Evolutionary conservation across 2,797 vertebrate genomes (phyloP).

Genomic region (Poeciliopsis infans): DNA sequence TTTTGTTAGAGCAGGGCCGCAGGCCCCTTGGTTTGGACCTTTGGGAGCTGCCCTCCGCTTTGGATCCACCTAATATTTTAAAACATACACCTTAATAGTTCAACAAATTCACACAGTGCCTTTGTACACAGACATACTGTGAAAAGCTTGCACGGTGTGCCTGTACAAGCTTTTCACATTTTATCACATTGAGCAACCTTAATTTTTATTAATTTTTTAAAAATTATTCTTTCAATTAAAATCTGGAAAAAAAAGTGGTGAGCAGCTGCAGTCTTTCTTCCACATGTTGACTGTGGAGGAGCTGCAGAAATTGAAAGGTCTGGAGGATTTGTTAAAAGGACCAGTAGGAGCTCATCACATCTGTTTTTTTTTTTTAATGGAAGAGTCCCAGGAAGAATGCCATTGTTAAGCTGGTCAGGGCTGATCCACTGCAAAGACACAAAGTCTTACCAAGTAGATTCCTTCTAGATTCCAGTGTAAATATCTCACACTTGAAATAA

Average conservation of each 20-base stretch:
- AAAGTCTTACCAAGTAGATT: too few species aligned
- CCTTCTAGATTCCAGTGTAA: too few species aligned
- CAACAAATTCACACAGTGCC: neutral
- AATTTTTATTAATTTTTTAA: neutral
- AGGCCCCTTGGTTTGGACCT: slow-evolving; percentile 25
- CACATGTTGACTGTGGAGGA: neutral
- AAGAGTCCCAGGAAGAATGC: neutral
- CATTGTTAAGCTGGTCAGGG: neutral
- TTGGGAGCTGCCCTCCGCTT: slow-evolving; percentile 1
- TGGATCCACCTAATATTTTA: slow-evolving; percentile 23
- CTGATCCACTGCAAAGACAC: neutral
- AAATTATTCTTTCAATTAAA: neutral
- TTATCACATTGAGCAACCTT: neutral
- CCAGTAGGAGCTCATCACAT: neutral
- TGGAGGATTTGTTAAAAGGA: neutral
- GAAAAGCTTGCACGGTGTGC: neutral
- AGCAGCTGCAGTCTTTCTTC: neutral
- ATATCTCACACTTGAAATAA: too few species aligned
- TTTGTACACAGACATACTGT: too few species aligned
- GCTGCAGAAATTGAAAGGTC: neutral
- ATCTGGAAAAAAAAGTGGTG: neutral
- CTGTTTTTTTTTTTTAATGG: neutral
- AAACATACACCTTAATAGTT: neutral
- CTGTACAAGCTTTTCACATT: neutral
- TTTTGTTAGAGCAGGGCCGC: slow-evolving; percentile 1